Conservation (phyloP, 2,113 vertebrate species). For the Psittacara wagleri region DNA sequence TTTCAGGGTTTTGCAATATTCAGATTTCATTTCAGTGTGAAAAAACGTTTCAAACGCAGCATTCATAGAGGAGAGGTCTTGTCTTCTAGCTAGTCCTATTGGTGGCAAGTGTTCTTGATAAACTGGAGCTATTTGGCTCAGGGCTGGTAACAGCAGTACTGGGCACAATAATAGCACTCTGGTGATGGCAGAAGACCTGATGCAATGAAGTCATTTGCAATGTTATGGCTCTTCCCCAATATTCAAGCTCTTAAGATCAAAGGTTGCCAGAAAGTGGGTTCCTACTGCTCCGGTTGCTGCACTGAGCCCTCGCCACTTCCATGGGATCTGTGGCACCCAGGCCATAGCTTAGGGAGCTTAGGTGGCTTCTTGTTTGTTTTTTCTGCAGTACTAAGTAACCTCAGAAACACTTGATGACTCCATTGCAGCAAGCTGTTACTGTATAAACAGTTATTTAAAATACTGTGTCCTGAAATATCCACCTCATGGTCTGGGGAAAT, state of each 20-base stretch:
- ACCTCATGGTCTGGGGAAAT: neutral
- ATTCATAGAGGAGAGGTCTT: neutral
- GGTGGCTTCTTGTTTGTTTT: neutral
- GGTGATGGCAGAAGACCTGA: neutral
- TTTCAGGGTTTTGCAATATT: neutral
- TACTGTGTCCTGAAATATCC: neutral
- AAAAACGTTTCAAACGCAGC: neutral
- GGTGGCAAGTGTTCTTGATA: neutral
- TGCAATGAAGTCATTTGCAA: neutral
- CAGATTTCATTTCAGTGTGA: neutral
- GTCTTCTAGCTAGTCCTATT: neutral
- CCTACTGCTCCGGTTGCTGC: neutral
- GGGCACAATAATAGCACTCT: neutral
- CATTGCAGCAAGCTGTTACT: neutral
- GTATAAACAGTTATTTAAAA: neutral
- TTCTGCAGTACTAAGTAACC: neutral
- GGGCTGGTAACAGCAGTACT: neutral
- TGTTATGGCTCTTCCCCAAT: neutral
- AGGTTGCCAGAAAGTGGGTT: neutral
- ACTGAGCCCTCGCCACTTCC: neutral
- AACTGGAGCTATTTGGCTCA: neutral
- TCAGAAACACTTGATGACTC: neutral
- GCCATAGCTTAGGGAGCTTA: neutral
- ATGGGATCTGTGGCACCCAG: neutral
- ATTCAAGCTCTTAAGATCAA: neutral